Percentiles rank a stretch among this genome's conserved stretches.
These are phyloP conservation scores for Melanotaenia parkinsoni DNA, from an alignment of 2,797 vertebrate genomes.

Conservation along the genomic window DNA sequence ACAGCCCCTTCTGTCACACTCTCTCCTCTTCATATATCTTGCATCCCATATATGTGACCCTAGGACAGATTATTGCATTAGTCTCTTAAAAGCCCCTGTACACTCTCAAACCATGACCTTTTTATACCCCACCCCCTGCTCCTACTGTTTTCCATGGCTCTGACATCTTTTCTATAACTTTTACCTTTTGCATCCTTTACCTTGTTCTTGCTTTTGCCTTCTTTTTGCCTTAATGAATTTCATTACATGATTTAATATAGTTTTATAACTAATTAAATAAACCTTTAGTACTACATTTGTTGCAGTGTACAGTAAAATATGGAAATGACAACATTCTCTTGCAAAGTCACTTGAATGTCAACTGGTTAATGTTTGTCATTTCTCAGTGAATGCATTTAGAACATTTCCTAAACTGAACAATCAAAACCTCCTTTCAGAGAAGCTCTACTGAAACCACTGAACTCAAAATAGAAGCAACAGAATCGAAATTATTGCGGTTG, in stretches of 20 bases:
- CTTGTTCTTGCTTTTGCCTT: background rate
- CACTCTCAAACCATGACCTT: slow-evolving; percentile 37
- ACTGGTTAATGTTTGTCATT: background rate
- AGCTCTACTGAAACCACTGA: background rate
- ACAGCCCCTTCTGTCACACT: slow-evolving; percentile 15
- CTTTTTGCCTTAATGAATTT: background rate
- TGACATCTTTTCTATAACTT: background rate
- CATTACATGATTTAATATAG: background rate
- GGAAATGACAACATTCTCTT: background rate
- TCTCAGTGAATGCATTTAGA: background rate
- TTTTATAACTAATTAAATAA: background rate
- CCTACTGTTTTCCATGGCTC: slow-evolving; percentile 1
- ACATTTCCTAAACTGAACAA: background rate
- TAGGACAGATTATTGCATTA: slow-evolving; percentile 59
- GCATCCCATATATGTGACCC: slow-evolving; percentile 41
- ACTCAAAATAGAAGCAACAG: background rate
- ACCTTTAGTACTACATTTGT: background rate
- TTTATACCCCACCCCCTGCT: slow-evolving; percentile 10
- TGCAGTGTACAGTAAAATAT: background rate
- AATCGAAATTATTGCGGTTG: background rate
- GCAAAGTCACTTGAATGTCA: background rate
- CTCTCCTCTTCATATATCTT: slow-evolving; percentile 42
- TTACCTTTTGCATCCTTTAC: background rate
- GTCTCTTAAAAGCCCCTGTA: slow-evolving; percentile 36
- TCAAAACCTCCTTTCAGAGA: background rate